Evolutionary conservation across 2,797 vertebrate species (phyloP).

Genomic region (Protosalanx chinensis): DNA sequence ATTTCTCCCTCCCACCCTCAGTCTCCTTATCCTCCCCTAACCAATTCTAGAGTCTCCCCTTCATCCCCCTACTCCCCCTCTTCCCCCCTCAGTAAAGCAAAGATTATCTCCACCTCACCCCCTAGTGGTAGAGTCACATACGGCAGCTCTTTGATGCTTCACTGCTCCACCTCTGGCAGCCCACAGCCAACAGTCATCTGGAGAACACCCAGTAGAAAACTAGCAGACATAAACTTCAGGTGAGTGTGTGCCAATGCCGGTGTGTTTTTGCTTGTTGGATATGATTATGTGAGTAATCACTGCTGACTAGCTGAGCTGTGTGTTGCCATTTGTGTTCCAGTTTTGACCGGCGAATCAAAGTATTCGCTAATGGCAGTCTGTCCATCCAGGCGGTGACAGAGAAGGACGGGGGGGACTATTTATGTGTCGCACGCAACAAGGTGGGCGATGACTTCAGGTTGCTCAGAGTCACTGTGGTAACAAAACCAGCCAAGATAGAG

Average conservation of each 20-base stretch:
- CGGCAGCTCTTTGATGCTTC: constrained; percentile 73
- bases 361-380: constrained; percentile 85
- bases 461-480: constrained; percentile 82
- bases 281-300: not conserved
- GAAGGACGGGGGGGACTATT: constrained; percentile 87
- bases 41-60: constrained; percentile 30
- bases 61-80: constrained; percentile 15
- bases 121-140: constrained; percentile 74
- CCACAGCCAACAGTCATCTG: constrained; percentile 87
- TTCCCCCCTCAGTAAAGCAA: constrained; percentile 68
- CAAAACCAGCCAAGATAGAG: constrained; percentile 85
- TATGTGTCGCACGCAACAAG: constrained; percentile 89
- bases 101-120: constrained; percentile 81
- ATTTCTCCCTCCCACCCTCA: constrained; percentile 23
- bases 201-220: constrained; percentile 84
- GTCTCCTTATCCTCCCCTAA: constrained; percentile 68
- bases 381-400: constrained; percentile 79
- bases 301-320: not conserved
- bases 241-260: constrained; percentile 5
- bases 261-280: constrained; percentile 1
- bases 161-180: constrained; percentile 85
- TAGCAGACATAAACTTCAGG: constrained; percentile 84
- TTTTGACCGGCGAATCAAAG: constrained; percentile 81
- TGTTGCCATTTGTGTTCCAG: constrained; percentile 53
- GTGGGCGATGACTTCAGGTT: constrained; percentile 85